Evolutionary conservation across 2,113 vertebrate species (phyloP).

Genomic region (Mesembrinibis cayennensis): DNA sequence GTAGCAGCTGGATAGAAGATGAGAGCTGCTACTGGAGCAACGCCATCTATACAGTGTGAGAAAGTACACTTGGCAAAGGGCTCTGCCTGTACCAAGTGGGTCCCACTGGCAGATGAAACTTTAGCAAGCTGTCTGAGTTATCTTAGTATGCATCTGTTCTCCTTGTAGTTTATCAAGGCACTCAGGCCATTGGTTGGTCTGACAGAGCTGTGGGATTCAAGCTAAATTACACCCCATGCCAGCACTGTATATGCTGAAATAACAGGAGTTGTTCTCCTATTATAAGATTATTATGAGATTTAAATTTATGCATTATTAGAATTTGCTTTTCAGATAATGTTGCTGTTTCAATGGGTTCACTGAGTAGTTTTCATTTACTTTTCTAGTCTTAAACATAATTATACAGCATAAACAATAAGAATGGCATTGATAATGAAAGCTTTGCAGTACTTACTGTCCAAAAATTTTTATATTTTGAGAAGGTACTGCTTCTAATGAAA

Average conservation of each 20-base stretch:
- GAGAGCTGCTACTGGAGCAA: constrained; percentile 20
- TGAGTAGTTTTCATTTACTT: not conserved
- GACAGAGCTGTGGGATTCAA: not conserved
- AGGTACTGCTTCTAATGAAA: not conserved
- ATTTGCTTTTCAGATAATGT: not conserved
- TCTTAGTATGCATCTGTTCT: constrained; percentile 12
- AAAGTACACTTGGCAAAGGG: constrained; percentile 40
- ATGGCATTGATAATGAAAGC: not conserved
- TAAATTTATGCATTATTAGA: constrained; percentile 6
- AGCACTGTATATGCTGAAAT: not conserved
- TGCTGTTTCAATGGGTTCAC: not conserved
- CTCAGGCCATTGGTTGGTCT: not conserved
- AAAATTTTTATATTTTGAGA: constrained; percentile 1
- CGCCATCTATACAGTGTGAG: not conserved
- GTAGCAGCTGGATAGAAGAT: constrained; percentile 21
- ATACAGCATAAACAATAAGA: not conserved
- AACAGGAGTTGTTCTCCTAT: not conserved
- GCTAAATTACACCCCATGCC: not conserved
- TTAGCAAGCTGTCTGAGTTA: constrained; percentile 31
- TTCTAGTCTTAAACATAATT: not conserved
- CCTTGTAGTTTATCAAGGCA: not conserved
- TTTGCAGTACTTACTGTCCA: not conserved
- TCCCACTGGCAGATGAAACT: constrained; percentile 24
- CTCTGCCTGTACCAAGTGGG: not conserved
- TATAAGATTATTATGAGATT: constrained; percentile 1